Conservation (phyloP, 1,140 invertebrate species). For the Polyergus mexicanus region DNA sequence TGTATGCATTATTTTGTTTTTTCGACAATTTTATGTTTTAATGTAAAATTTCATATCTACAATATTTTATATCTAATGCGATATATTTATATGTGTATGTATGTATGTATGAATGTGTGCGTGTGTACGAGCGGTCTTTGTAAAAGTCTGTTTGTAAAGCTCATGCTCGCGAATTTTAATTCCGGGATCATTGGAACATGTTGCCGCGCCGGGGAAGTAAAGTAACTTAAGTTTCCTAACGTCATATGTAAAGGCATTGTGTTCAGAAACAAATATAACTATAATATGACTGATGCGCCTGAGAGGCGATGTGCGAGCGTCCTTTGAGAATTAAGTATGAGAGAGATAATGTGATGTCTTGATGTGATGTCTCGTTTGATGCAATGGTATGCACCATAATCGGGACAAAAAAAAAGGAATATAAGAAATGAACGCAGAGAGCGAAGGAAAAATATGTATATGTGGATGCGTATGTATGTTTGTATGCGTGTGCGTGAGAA, state of each 20-base stretch:
- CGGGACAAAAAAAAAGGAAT: constrained; percentile 80
- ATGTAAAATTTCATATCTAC: background rate
- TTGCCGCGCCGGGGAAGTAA: constrained; percentile 79
- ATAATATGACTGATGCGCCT: constrained; percentile 86
- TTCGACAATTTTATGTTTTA: background rate
- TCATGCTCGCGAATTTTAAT: constrained; percentile 8
- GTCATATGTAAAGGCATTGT: constrained; percentile 87
- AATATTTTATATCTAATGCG: background rate
- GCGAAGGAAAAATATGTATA: background rate
- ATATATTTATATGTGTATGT: background rate
- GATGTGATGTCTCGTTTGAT: constrained; percentile 75
- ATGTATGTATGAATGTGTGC: no score
- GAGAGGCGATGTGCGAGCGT: constrained; percentile 81
- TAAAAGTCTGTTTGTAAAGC: background rate
- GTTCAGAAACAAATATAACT: constrained; percentile 86
- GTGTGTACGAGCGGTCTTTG: background rate
- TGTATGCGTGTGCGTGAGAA: constrained; percentile 7
- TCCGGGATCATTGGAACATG: constrained; percentile 79
- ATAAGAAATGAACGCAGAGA: constrained; percentile 81
- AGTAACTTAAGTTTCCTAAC: constrained; percentile 87
- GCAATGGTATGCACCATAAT: constrained; percentile 80
- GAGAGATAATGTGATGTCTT: constrained; percentile 64
- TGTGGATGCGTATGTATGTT: background rate
- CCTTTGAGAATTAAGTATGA: constrained; percentile 77
- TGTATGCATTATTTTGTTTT: background rate